Evolutionary conservation across 2,888 invertebrate species (phyloP).

Genomic region (Myopa tessellatipennis): DNA sequence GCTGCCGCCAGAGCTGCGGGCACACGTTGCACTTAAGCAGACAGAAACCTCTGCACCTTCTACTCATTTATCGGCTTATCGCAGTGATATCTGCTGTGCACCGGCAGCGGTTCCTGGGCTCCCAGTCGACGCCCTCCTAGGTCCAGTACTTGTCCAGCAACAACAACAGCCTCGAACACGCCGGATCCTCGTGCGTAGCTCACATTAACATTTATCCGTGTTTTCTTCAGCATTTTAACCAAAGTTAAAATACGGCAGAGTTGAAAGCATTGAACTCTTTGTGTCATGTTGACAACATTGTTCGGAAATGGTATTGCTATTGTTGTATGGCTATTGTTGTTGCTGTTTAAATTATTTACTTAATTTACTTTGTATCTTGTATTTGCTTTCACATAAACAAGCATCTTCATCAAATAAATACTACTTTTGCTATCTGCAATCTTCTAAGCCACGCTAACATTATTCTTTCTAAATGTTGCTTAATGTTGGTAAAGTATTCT

Average conservation of each 20-base stretch:
- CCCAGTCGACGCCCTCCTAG: too few species aligned
- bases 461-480: neutral
- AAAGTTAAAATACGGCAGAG: neutral
- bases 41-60: constrained; percentile 1
- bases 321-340: neutral
- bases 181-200: constrained; percentile 10
- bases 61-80: constrained; percentile 19
- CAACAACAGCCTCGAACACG: neutral
- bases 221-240: neutral
- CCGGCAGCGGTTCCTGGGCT: constrained; percentile 6
- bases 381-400: too few species aligned
- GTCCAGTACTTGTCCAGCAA: too few species aligned
- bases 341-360: constrained; percentile 6
- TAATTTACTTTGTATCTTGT: neutral
- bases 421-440: neutral
- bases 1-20: neutral
- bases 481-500: neutral
- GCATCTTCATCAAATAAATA: neutral
- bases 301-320: neutral
- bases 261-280: constrained; percentile 7
- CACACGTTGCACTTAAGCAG: constrained; percentile 10
- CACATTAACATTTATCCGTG: constrained; percentile 7
- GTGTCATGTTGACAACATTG: neutral
- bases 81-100: constrained; percentile 14
- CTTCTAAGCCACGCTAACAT: constrained; percentile 13